These are phyloP conservation scores for Criorhina ranunculi DNA, from an alignment of 2,888 invertebrate species.

Conservation along the genomic window DNA sequence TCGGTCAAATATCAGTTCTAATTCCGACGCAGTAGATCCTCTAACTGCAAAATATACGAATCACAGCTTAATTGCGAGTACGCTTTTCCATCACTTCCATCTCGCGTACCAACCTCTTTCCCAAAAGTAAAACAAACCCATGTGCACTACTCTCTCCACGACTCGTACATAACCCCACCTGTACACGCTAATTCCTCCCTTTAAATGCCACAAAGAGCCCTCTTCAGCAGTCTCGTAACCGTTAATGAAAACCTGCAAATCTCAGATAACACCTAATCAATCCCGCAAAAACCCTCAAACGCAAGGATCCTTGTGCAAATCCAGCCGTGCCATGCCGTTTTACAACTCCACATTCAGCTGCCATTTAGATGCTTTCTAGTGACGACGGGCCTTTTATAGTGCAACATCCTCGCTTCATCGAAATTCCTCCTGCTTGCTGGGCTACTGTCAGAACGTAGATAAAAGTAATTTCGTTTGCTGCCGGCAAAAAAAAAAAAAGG, in stretches of 20 bases:
- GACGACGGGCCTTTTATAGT: slow-evolving; percentile 34
- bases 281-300: slow-evolving; percentile 42
- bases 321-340: slow-evolving; percentile 1
- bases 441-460: slow-evolving; percentile 53
- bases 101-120: too few species aligned
- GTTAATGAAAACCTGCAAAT: slow-evolving; percentile 71
- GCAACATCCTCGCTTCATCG: slow-evolving; percentile 56
- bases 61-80: too few species aligned
- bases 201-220: neutral
- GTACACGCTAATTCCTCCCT: neutral
- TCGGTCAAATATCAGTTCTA: too few species aligned
- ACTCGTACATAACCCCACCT: neutral
- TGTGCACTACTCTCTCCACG: neutral
- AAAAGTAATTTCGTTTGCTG: slow-evolving; percentile 70
- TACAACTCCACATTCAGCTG: slow-evolving; percentile 14
- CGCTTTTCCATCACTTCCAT: too few species aligned
- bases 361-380: slow-evolving; percentile 30
- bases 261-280: slow-evolving; percentile 75
- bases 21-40: too few species aligned
- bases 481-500: slow-evolving; percentile 12
- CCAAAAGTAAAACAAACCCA: too few species aligned
- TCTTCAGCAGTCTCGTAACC: slow-evolving; percentile 3
- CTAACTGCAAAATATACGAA: too few species aligned
- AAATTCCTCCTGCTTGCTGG: slow-evolving; percentile 53
- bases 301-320: slow-evolving; percentile 35